phyloP scores from a whole-genome alignment of 2,888 invertebrate genomes.

The Tholera decimalis region DNA sequence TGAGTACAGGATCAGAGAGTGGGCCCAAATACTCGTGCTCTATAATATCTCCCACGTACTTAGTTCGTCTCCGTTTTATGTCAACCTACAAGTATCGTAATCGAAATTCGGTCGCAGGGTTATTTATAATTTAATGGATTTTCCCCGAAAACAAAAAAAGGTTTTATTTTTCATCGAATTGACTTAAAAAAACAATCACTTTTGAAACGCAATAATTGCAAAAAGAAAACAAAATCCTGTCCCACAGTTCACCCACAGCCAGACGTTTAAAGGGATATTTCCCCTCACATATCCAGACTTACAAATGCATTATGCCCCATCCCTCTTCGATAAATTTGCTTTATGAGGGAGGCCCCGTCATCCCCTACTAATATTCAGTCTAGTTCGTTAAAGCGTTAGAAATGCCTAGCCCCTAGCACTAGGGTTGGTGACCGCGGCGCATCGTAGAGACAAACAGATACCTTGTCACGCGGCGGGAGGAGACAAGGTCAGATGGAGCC shows the following conservation, averaged over 20 bases:
- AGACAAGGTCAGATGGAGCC: slow-evolving; percentile 17
- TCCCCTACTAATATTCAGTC: slow-evolving; percentile 55
- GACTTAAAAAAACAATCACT: neutral
- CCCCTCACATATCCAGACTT: slow-evolving; percentile 35
- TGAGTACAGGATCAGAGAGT: too few species aligned
- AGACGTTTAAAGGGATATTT: slow-evolving; percentile 15
- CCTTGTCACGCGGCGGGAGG: slow-evolving; percentile 44
- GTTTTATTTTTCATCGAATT: neutral
- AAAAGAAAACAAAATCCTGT: neutral
- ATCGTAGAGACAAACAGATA: slow-evolving; percentile 53
- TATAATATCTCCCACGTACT: too few species aligned
- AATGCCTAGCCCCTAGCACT: slow-evolving; percentile 39
- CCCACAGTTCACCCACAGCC: neutral
- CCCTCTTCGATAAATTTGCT: slow-evolving; percentile 61
- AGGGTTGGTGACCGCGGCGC: slow-evolving; percentile 64
- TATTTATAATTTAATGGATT: too few species aligned
- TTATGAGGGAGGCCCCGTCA: slow-evolving; percentile 48
- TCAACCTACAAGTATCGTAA: too few species aligned
- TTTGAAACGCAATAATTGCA: neutral
- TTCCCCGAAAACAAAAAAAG: too few species aligned
- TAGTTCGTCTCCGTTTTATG: too few species aligned
- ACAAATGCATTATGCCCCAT: slow-evolving; percentile 50
- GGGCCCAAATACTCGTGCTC: too few species aligned
- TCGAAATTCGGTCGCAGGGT: too few species aligned
- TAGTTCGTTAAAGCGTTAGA: slow-evolving; percentile 50